Evolutionary conservation across 2,113 vertebrate species (phyloP), one percentile per base, ranked within the genome.

Genomic region (Coturnix japonica): DNA sequence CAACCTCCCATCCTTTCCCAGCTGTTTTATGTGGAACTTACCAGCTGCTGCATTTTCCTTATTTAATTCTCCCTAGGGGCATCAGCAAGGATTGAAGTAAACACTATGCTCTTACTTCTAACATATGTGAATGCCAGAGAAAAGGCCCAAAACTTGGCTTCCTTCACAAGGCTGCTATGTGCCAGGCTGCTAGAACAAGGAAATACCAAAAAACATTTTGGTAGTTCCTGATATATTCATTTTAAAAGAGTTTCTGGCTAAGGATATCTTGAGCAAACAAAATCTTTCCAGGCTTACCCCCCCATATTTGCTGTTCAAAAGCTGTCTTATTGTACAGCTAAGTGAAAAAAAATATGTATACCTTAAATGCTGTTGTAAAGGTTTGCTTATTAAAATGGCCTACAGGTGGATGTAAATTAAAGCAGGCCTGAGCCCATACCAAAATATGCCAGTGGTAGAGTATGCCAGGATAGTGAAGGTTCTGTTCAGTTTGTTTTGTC

Each of bases 1-100:
- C 71, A 95, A 80, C 93, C 89, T 96, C 95, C 94, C 96, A 96
- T 93, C 90, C 95, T 92, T 87, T 93, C 90, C 94, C 93, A 12
- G 60, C 79, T 94, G 93, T 82, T 96, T 96, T 89, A 72, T 95
- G 90, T 65, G 91, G 74, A 89, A 91, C 8, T 79, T 60, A 41
- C 43, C 25, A 72, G 39, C 35, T 75, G 67, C 67, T 69, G 41
- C 15, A 33, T 44, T 82, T 47, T 44, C 13, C 47, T 85, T 93
- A 56, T 91, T 96, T 94, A 92, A 90, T 70, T 74, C 47, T 90
- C 56, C 81, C 81, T 2, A 2, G n/a, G 10, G 86, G n/a, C 41
- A 63, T 51, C 66, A 75, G 54, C 49, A 66, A 31, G 9, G 56
- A 69, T 56, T 53, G 80, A 78, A 92, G 64, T 66, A 88, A 92